phyloP scores from a whole-genome alignment of 2,113 vertebrate species.

The Lipophrys pholis region DNA sequence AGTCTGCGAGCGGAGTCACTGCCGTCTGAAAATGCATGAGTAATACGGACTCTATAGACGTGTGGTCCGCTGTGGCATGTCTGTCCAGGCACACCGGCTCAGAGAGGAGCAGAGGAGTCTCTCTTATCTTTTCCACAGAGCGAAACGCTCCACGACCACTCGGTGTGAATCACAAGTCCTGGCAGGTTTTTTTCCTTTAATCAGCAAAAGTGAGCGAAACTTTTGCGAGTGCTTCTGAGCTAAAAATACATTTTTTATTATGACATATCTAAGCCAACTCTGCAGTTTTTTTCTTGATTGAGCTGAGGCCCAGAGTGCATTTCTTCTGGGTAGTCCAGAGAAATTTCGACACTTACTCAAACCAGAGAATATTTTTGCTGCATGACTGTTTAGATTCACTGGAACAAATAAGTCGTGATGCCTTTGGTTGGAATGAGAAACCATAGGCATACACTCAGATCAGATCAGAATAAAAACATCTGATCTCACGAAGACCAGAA shows the following conservation, averaged over 20 bases:
- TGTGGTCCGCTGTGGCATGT: conserved; percentile 80
- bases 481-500: conserved; percentile 37
- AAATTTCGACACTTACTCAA: conserved; percentile 81
- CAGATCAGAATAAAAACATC: conserved; percentile 61
- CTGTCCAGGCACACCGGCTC: conserved; percentile 43
- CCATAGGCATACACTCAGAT: conserved; percentile 64
- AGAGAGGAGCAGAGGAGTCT: not conserved
- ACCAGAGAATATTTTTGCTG: conserved; percentile 71
- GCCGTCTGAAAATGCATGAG: conserved; percentile 90
- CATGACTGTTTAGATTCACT: conserved; percentile 67
- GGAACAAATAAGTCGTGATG: conserved; percentile 67
- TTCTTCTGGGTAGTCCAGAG: conserved; percentile 72
- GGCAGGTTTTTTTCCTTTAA: conserved; percentile 58
- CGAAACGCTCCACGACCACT: conserved; percentile 48
- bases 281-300: conserved; percentile 71
- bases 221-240: conserved; percentile 62
- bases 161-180: conserved; percentile 54
- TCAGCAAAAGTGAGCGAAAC: conserved; percentile 37
- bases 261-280: conserved; percentile 68
- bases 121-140: conserved; percentile 25
- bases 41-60: conserved; percentile 85
- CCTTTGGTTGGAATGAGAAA: conserved; percentile 68
- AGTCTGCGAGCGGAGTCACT: conserved; percentile 80
- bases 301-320: conserved; percentile 66
- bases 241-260: conserved; percentile 83